Conservation (phyloP, 2,888 invertebrate genomes). For the Nysson spinosus region DNA sequence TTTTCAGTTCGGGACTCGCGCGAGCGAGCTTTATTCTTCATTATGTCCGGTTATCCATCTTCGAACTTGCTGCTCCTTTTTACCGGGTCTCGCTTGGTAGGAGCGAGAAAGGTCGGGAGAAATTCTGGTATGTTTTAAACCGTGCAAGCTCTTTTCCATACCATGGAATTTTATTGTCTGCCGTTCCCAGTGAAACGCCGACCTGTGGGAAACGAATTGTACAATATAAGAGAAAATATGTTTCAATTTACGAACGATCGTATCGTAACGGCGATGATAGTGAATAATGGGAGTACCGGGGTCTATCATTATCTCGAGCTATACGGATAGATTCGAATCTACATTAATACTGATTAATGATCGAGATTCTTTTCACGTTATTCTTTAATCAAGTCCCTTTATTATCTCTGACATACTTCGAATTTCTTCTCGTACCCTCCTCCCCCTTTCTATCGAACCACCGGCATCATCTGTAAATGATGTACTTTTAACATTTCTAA, state of each 20-base stretch:
- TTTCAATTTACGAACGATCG: conserved; percentile 19
- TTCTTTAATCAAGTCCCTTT: too few relatives aligned
- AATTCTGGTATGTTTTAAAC: not conserved
- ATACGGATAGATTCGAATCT: too few relatives aligned
- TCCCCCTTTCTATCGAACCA: too few relatives aligned
- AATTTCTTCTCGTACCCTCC: too few relatives aligned
- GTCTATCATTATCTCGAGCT: too few relatives aligned
- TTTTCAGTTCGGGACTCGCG: conserved; percentile 51
- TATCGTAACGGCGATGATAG: too few relatives aligned
- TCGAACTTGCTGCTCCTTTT: conserved; percentile 50
- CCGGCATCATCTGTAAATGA: too few relatives aligned
- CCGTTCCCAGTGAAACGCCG: not conserved
- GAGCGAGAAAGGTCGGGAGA: not conserved
- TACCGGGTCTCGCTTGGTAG: conserved; percentile 12
- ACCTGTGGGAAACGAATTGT: conserved; percentile 8
- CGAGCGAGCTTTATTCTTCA: conserved; percentile 59
- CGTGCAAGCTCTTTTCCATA: not conserved
- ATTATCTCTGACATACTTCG: too few relatives aligned
- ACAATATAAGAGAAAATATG: conserved; percentile 12
- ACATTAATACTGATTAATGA: too few relatives aligned
- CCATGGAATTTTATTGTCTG: conserved; percentile 19
- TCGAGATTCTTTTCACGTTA: too few relatives aligned
- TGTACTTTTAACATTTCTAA: too few relatives aligned
- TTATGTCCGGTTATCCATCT: conserved; percentile 59
- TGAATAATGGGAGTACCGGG: too few relatives aligned